phyloP scores from a whole-genome alignment of 2,113 vertebrate genomes.

The Petrocephalus zakoni region DNA sequence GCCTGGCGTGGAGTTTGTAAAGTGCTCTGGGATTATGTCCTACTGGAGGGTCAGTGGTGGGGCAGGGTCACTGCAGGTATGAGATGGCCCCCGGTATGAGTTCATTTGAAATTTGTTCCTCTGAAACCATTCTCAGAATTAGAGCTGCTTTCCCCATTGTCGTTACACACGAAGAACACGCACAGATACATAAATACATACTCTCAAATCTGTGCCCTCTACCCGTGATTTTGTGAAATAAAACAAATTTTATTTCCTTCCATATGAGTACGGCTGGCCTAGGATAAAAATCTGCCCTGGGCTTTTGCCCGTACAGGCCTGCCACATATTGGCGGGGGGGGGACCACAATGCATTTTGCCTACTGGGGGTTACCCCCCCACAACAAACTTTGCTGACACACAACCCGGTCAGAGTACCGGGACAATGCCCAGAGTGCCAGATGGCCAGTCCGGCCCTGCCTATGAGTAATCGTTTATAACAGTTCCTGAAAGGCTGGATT shows the following conservation, averaged over 20 bases:
- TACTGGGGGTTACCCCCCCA: neutral
- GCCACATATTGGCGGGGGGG: neutral
- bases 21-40: slow-evolving; percentile 47
- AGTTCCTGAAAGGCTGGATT: neutral
- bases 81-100: neutral
- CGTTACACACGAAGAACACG: neutral
- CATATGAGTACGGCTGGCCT: neutral
- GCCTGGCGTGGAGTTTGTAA: slow-evolving; percentile 44
- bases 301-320: neutral
- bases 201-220: neutral
- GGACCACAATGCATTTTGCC: neutral
- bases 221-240: neutral
- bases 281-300: neutral
- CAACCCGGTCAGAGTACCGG: neutral
- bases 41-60: slow-evolving; percentile 33
- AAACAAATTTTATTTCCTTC: neutral
- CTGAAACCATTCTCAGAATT: neutral
- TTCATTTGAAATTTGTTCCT: neutral
- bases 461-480: neutral
- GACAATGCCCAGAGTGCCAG: neutral
- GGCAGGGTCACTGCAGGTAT: slow-evolving; percentile 20
- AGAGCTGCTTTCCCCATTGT: neutral
- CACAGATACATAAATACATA: neutral
- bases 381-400: neutral
- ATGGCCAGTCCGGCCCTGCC: neutral